Evolutionary conservation across 37 sponge, comb jelly and placozoan species (phyloP).

Genomic region (Haliclona indistincta): DNA sequence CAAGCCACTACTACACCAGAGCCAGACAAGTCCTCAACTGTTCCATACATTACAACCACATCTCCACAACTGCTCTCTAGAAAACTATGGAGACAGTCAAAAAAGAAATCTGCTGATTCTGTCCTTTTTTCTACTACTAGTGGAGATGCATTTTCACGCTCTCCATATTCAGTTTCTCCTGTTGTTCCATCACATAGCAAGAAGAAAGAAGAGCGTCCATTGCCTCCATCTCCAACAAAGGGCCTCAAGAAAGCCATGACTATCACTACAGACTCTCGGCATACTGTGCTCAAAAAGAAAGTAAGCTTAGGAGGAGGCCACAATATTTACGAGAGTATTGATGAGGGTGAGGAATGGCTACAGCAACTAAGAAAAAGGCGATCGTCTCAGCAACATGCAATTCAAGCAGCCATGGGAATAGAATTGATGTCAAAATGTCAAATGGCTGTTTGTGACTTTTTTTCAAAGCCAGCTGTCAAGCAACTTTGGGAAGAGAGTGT

Average conservation of each 20-base stretch:
- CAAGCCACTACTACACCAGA: neutral
- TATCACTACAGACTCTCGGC: neutral
- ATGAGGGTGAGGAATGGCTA: slow-evolving; percentile 27
- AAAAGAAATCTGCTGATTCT: neutral
- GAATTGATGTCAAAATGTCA: slow-evolving; percentile 12
- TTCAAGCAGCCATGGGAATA: slow-evolving; percentile 17
- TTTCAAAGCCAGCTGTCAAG: slow-evolving; percentile 26
- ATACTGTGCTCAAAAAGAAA: neutral
- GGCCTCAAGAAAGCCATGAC: neutral
- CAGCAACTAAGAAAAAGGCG: neutral
- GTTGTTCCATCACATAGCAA: no score
- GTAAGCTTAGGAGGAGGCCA: slow-evolving; percentile 2
- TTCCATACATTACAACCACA: neutral
- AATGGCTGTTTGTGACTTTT: slow-evolving; percentile 13
- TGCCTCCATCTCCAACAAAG: slow-evolving; percentile 59
- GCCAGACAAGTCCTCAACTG: neutral
- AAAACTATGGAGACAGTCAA: neutral
- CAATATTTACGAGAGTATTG: slow-evolving; percentile 66
- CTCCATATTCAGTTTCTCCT: no score
- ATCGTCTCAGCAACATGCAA: neutral
- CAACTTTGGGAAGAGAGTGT: slow-evolving; percentile 29
- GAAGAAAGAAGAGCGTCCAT: slow-evolving; percentile 32
- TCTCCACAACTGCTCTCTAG: neutral
- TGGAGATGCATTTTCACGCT: no score
- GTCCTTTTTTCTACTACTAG: neutral